Evolutionary conservation across 2,113 vertebrate species (phyloP).

Genomic region (Cynocephalus volans): DNA sequence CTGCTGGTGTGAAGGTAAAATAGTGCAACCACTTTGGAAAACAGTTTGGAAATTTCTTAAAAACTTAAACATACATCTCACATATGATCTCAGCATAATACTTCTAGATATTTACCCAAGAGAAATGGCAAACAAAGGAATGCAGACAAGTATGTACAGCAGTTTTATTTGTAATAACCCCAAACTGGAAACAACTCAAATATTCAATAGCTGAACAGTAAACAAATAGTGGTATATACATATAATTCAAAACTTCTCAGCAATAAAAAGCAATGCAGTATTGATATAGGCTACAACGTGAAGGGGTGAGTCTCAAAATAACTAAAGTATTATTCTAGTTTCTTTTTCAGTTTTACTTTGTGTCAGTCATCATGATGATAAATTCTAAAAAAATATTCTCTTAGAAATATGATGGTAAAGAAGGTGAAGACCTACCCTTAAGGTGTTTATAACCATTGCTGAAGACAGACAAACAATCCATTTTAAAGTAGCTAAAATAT

Average conservation of each 20-base stretch:
- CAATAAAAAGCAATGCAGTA: not conserved
- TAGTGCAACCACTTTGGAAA: not conserved
- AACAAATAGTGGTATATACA: not conserved
- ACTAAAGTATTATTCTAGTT: not conserved
- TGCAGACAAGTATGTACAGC: not conserved
- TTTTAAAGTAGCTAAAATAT: not conserved
- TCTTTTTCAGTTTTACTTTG: not conserved
- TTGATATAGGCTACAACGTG: not conserved
- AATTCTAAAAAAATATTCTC: constrained; percentile 3
- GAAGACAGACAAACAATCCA: not conserved
- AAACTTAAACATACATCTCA: not conserved
- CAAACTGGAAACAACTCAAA: not conserved
- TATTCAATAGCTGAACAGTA: not conserved
- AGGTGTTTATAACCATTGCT: not conserved
- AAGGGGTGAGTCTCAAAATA: not conserved
- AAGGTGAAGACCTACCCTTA: not conserved
- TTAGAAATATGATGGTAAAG: not conserved
- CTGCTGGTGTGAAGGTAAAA: not conserved
- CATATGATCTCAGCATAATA: not conserved
- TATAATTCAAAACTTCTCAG: not conserved
- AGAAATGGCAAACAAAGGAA: not conserved
- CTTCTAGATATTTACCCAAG: not conserved
- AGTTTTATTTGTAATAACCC: not conserved
- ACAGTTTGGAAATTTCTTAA: not conserved
- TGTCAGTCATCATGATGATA: not conserved